phyloP scores from a whole-genome alignment of 2,888 invertebrate species.

The Hirtodrosophila cameraria region DNA sequence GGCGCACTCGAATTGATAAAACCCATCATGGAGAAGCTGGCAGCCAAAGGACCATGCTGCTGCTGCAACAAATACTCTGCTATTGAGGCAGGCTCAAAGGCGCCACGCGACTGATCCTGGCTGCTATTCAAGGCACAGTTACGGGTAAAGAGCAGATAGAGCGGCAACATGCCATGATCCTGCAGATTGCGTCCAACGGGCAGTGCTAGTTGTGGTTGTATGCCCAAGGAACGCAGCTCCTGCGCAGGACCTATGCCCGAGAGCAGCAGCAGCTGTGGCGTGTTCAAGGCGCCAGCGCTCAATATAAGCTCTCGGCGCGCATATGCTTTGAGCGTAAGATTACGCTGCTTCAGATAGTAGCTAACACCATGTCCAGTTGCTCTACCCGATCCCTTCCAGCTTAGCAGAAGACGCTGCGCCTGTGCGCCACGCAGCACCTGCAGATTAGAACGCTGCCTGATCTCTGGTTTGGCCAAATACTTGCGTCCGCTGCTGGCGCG shows the following conservation, averaged over 20 bases:
- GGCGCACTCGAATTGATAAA: conserved; percentile 84
- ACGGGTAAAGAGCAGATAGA: conserved; percentile 71
- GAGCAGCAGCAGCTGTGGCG: conserved; percentile 83
- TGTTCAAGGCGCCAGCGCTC: conserved; percentile 58
- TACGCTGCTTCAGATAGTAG: conserved; percentile 28
- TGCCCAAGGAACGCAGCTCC: conserved; percentile 34
- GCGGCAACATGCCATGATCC: conserved; percentile 90
- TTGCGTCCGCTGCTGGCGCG: conserved; percentile 86
- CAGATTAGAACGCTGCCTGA: conserved; percentile 61
- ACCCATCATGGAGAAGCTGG: conserved; percentile 85
- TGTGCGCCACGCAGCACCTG: conserved; percentile 64
- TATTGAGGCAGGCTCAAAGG: conserved; percentile 55
- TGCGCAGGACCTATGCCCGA: conserved; percentile 51
- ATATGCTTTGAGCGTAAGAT: conserved; percentile 31
- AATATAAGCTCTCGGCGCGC: conserved; percentile 39
- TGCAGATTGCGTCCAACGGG: conserved; percentile 90
- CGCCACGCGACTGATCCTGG: background rate
- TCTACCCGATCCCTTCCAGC: background rate
- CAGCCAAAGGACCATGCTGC: conserved; percentile 75
- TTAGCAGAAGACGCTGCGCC: conserved; percentile 45
- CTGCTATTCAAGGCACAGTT: conserved; percentile 22
- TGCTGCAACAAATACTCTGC: conserved; percentile 70
- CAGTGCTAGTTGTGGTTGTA: conserved; percentile 50
- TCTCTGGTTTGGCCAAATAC: conserved; percentile 83
- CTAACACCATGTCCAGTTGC: conserved; percentile 55